Base-by-base conservation (phyloP, 2,113 vertebrate genomes). In the Tursiops truncatus region DNA sequence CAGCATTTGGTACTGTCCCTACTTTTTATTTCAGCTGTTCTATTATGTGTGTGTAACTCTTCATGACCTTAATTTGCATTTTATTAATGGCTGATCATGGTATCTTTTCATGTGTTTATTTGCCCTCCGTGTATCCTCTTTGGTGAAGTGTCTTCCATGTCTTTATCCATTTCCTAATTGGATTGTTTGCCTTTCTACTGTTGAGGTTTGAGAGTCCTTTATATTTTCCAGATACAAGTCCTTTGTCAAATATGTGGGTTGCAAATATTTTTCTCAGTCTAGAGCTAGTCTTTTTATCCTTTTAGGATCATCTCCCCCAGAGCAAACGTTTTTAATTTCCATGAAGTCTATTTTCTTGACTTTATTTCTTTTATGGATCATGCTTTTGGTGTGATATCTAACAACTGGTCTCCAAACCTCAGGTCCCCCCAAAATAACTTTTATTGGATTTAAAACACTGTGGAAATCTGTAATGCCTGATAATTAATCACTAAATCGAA, bases 301-400 rank as follows among this genome's bases (percentile, higher is more conserved):
- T n/a, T 77, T 67, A 41, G 83, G 1, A 53, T 8, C 58, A 47
- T 80, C 47, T 47, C 71, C 85, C 5, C 85, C 20, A 77, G 53
- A 92, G 14, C 53, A 76, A 62, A 82, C 4, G 10, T 44, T 96
- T 86, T 73, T 70, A 81, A 38, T 71, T 67, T 82, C 62, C 28
- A 63, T 81, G 25, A 95, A 95, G 36, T 81, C 14, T 31, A 50
- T 56, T 70, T 89, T 80, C 47, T 79, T 87, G n/a, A 76, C n/a
- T 36, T 83, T 68, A 58, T 58, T 89, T 82, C 23, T 91, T 74
- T 74, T 63, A 58, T 82, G 50, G 70, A 50, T 77, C 26, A 6
- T 85, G 50, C 14, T 68, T 74, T 96, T 71, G n/a, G 73, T 92
- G 53, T 41, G 36, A 82, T 2, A 6, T 82, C 79, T 92, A 76